Percentiles rank a stretch among this genome's conserved stretches.
These are phyloP conservation scores for Halocaridina rubra DNA, from an alignment of 2,888 invertebrate genomes.

Conservation along the genomic window DNA sequence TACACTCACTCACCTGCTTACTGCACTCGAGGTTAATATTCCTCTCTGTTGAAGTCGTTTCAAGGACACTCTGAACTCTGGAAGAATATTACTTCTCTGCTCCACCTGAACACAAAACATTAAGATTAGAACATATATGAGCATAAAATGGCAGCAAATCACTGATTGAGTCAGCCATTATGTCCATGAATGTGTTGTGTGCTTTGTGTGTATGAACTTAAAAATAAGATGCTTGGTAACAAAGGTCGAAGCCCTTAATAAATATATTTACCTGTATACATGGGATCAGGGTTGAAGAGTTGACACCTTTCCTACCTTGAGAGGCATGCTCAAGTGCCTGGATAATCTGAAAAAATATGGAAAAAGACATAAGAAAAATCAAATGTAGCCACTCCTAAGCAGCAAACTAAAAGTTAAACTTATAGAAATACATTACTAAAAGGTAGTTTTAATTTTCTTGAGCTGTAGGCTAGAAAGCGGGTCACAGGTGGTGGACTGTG, in stretches of 20 bases:
- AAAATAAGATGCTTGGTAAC: too few species aligned
- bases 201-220: too few species aligned
- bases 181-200: background rate
- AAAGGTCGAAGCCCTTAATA: too few species aligned
- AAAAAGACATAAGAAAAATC: too few species aligned
- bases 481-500: too few species aligned
- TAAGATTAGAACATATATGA: background rate
- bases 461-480: too few species aligned
- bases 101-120: background rate
- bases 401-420: too few species aligned
- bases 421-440: too few species aligned
- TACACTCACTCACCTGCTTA: background rate
- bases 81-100: background rate
- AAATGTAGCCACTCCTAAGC: too few species aligned
- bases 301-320: background rate
- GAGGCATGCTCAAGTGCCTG: background rate
- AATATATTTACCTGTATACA: conserved; percentile 5
- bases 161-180: too few species aligned
- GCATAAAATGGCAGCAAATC: background rate
- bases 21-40: background rate
- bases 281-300: background rate
- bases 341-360: background rate
- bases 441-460: too few species aligned
- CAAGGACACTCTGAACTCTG: conserved; percentile 5
- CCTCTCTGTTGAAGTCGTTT: background rate